Evolutionary conservation across 2,888 invertebrate genomes (phyloP), one percentile per base, ranked within the genome.

Genomic region (Mystacides longicornis): DNA sequence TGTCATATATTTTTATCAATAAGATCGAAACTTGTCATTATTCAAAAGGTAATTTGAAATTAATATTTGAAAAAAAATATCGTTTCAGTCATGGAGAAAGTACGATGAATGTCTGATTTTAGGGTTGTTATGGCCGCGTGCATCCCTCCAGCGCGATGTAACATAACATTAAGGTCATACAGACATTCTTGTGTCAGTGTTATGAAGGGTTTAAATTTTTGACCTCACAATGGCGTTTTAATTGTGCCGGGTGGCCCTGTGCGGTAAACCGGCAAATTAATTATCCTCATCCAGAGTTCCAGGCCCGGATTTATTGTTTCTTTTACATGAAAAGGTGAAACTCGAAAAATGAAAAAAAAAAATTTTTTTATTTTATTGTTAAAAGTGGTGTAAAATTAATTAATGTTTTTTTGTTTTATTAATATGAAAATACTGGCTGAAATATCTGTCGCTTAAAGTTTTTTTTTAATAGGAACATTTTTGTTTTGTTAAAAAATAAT

Each of bases 241-340:
- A 57, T 57, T 57, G 53, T 57, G 48, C 42, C 43, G 20, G 56
- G 52, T 14, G 49, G 52, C 51, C 23, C 20, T 47, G 52, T 49
- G 56, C 56, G 56, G 56, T 51, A 57, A 57, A 57, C 51, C 56
- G 56, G 53, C 53, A 57, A 57, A 57, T 57, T 57, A 53, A 57
- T 57, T 57, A 53, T 57, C 53, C 56, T 49, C 53, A 51, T 48
- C 37, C 49, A 48, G 33, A 49, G 48, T 43, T 42, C 21, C 20
- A 19, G 49, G 42, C 18, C 23, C 27, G 54, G 27, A 54, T 56
- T 56, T 56, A 56, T 56, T 56, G 56, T 56, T 49, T 52, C 49
- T 52, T 49, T 52, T 52, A 23, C 31, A 49, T 49, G 52, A 56
- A 56, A 54, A 56, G 52, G 56, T 56, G 45, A 45, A 52, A 42